Conservation (phyloP, 2,888 invertebrate genomes). For the Hyles lineata region DNA sequence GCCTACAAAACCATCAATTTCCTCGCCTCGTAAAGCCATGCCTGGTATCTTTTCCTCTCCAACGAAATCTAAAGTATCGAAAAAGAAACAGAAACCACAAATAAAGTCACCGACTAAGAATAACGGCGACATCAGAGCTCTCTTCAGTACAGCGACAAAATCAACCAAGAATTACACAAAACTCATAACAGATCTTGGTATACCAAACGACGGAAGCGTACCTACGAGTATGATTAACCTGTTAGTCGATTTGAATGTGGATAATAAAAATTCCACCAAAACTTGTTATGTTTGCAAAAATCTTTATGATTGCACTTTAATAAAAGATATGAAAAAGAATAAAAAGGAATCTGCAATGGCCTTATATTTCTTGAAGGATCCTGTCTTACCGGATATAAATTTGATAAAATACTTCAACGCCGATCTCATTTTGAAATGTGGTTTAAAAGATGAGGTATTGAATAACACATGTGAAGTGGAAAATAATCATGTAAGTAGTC, state of each 20-base stretch:
- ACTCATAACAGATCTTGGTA: constrained; percentile 69
- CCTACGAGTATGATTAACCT: constrained; percentile 70
- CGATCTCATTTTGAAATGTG: constrained; percentile 55
- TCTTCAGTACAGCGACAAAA: constrained; percentile 79
- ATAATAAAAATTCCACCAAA: constrained; percentile 57
- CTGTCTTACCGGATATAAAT: constrained; percentile 63
- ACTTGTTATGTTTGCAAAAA: constrained; percentile 76
- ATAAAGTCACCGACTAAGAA: constrained; percentile 67
- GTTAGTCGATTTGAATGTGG: constrained; percentile 76
- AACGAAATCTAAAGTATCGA: constrained; percentile 56
- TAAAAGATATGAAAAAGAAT: constrained; percentile 50
- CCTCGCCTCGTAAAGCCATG: constrained; percentile 1
- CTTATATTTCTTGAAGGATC: constrained; percentile 47
- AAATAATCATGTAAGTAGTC: constrained; percentile 31
- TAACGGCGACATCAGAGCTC: constrained; percentile 83
- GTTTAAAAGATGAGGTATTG: constrained; percentile 42
- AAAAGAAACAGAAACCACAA: constrained; percentile 59
- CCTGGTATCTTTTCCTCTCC: constrained; percentile 39
- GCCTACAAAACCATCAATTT: background rate
- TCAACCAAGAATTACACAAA: constrained; percentile 79
- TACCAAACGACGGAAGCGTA: constrained; percentile 66
- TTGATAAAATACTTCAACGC: constrained; percentile 66
- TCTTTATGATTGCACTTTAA: constrained; percentile 70
- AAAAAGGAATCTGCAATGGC: constrained; percentile 45
- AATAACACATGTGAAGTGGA: constrained; percentile 36